Base-by-base conservation (phyloP, 2,113 vertebrate species). In the Potamarius usumacintae region DNA sequence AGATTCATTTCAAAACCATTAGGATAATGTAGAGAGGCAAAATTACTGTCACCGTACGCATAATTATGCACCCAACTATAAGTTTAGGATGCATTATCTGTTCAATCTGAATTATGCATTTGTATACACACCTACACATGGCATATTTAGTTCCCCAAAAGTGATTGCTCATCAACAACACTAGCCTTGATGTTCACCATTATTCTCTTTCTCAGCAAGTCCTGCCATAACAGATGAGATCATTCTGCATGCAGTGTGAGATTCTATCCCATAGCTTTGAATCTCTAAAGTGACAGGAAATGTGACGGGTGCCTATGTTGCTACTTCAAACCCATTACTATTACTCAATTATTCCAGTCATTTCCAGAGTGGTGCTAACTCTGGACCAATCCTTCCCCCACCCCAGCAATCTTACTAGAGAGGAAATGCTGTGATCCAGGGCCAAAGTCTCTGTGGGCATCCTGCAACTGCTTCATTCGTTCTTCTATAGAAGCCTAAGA, bases 391-490 rank as follows among this genome's bases (percentile, higher is more conserved):
- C 22, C 74, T 52, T 52, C 11, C 74, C 34, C 22, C 5, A 77
- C n/a, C 10, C 74, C 74, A 90, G 71, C 42, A 50, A 71, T 94
- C 97, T 90, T 97, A 99, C 98, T 97, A 89, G 98, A 99, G 4
- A 99, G 97, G 92, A 99, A 99, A 92, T 99, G 98, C 91, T 99
- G 98, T 85, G 98, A 99, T 83, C 98, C 98, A 1, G 98, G 98
- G 52, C 98, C 98, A 7, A 99, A 99, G 93, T 99, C 98, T 92
- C 98, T 92, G 89, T 99, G 97, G 87, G 98, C 98, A 48, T 99
- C 98, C 88, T 99, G 98, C 88, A 99, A 96, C 94, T 99, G 98
- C 91, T 98, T 99, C 91, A 99, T 95, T 22, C 98, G 97, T 93
- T 99, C 98, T 0, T 97, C 97, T 90, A 98, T 96, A 63, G 97